Conservation (phyloP, 2,113 vertebrate genomes). For the Saguinus midas region DNA sequence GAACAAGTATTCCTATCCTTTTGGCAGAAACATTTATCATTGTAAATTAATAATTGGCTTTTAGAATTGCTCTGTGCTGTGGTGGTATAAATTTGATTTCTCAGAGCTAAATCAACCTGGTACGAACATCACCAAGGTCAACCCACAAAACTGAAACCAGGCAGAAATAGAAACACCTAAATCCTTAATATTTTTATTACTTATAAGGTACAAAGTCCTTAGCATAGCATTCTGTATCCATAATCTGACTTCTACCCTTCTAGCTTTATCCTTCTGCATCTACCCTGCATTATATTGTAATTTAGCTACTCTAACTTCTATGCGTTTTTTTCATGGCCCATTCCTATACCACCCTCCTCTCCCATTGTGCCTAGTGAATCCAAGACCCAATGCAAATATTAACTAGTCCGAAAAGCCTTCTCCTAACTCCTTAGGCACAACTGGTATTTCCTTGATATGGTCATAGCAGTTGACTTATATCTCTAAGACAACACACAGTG, state of each 20-base stretch:
- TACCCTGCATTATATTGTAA: not conserved
- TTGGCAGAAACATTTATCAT: slow-evolving; percentile 38
- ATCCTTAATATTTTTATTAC: not conserved
- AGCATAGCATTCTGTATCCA: not conserved
- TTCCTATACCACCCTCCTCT: not conserved
- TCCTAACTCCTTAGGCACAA: not conserved
- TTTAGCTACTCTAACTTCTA: not conserved
- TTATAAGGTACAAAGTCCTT: not conserved
- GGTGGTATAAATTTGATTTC: not conserved
- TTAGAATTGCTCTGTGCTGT: slow-evolving; percentile 2
- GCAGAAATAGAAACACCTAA: not conserved
- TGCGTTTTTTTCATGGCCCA: not conserved
- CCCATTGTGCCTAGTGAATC: not conserved
- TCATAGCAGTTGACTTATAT: not conserved
- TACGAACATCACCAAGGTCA: not conserved
- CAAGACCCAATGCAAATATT: not conserved
- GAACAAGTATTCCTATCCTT: slow-evolving; percentile 18
- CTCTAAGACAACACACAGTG: not conserved
- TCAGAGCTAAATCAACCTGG: not conserved
- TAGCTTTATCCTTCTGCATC: not conserved
- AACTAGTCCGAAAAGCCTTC: not conserved
- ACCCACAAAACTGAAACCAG: not conserved
- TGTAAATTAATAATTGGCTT: slow-evolving; percentile 46
- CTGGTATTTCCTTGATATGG: not conserved
- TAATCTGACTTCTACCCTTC: not conserved